Evolutionary conservation across 2,888 invertebrate genomes (phyloP), one percentile per base, ranked within the genome.

Genomic region (Watsonalla binaria): DNA sequence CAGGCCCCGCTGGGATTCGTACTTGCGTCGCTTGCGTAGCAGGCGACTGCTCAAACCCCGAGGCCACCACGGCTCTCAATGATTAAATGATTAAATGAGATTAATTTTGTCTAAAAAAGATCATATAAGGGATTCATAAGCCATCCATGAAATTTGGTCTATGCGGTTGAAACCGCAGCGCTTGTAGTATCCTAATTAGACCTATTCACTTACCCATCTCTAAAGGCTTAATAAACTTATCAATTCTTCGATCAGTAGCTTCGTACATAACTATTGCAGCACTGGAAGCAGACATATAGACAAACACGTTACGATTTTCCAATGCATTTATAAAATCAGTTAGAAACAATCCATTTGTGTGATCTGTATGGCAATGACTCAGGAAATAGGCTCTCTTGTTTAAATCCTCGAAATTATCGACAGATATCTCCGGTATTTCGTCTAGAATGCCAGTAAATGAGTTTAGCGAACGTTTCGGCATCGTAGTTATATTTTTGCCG

Each of bases 351-450:
- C 94, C 94, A 5, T 69, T 53, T 67, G 92, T 93, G 65, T 95
- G 95, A 72, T 94, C 94, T 0, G 68, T 62, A 61, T 95, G 95
- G 59, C 92, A 94, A 65, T 95, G 94, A 37, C 94, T 94, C 6
- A 95, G 70, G 68, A 95, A 94, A 74, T 92, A 94, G 0, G 90
- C 90, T 46, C 81, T 80, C 49, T 86, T 70, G 60, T 91, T 89
- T 0, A 80, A 63, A 45, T 70, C 76, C 55, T 88, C 81, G 61
- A 93, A 95, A 59, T 92, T 88, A 78, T 95, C 95, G 5, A 93
- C 91, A 1, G 92, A 87, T 51, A 94, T 91, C 14, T 90, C 91
- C 0, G 93, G 92, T 59, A 94, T 90, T 80, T 94, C 94, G 9
- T 83, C 65, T 49, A 94, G 86, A 59, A 79, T 72, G 37, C 94